Conservation (phyloP, 2,888 invertebrate species). For the Neoaliturus tenellus region DNA sequence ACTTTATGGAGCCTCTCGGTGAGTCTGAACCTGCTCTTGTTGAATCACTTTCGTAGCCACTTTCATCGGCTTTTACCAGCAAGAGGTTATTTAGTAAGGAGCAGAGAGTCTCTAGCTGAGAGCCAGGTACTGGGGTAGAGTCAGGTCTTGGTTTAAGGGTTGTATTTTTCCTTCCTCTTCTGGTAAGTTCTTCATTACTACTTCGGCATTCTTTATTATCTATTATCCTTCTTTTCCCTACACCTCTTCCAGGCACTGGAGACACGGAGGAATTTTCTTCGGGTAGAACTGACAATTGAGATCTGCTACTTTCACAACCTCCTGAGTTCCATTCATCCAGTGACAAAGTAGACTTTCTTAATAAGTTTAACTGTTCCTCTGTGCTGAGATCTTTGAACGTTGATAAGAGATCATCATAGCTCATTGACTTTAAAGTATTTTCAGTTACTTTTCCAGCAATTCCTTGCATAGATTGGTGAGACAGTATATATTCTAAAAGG, state of each 20-base stretch:
- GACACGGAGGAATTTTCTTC: conserved; percentile 53
- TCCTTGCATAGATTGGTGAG: conserved; percentile 59
- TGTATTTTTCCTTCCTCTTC: conserved; percentile 52
- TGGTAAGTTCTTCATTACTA: conserved; percentile 56
- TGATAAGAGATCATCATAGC: conserved; percentile 68
- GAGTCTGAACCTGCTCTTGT: conserved; percentile 75
- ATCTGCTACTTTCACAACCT: conserved; percentile 37
- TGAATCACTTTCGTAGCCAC: conserved; percentile 78
- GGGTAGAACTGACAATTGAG: conserved; percentile 56
- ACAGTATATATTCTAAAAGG: conserved; percentile 66
- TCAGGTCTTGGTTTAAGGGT: conserved; percentile 55
- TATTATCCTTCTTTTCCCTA: conserved; percentile 53
- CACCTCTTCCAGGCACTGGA: conserved; percentile 48
- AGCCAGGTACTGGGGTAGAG: conserved; percentile 58
- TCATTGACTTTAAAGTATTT: conserved; percentile 62
- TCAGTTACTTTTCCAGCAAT: conserved; percentile 57
- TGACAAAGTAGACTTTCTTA: conserved; percentile 56
- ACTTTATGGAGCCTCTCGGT: conserved; percentile 72
- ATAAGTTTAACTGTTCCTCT: conserved; percentile 52
- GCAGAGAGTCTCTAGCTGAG: conserved; percentile 64
- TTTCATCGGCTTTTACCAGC: conserved; percentile 74
- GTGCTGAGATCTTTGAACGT: conserved; percentile 61
- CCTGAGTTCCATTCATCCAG: conserved; percentile 50
- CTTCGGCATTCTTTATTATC: conserved; percentile 53
- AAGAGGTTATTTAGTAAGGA: conserved; percentile 70